These are phyloP conservation scores for Drosophila siamana DNA, from an alignment of 2,888 invertebrate genomes.

Conservation along the genomic window DNA sequence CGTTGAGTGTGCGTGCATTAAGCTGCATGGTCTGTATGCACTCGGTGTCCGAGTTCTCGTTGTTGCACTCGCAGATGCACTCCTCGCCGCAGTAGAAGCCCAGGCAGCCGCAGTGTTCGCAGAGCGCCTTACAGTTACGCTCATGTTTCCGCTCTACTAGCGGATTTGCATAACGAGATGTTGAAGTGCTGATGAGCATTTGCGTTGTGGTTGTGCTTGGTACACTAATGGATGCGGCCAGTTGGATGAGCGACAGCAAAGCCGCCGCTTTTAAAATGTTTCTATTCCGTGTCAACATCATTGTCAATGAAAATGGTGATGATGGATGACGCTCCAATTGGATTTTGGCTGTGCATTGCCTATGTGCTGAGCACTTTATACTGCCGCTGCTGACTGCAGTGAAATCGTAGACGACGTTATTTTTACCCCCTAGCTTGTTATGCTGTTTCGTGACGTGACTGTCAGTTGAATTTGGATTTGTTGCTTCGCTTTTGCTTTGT, in stretches of 20 bases:
- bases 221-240: slow-evolving; percentile 10
- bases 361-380: slow-evolving; percentile 56
- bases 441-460: slow-evolving; percentile 71
- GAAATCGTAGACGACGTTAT: slow-evolving; percentile 69
- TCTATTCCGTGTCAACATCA: slow-evolving; percentile 47
- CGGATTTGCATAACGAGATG: slow-evolving; percentile 52
- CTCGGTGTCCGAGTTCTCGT: slow-evolving; percentile 81
- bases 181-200: slow-evolving; percentile 12
- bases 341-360: slow-evolving; percentile 46
- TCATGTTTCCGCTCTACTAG: slow-evolving; percentile 76
- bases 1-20: slow-evolving; percentile 74
- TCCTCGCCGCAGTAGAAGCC: slow-evolving; percentile 86
- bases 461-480: slow-evolving; percentile 70
- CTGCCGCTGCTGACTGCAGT: slow-evolving; percentile 70
- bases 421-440: slow-evolving; percentile 23
- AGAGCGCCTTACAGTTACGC: slow-evolving; percentile 82
- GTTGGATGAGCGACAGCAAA: slow-evolving; percentile 36
- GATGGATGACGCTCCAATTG: slow-evolving; percentile 30
- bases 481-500: slow-evolving; percentile 48
- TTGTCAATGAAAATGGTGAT: background rate
- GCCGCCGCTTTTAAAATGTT: slow-evolving; percentile 26
- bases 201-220: slow-evolving; percentile 11
- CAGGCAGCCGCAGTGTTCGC: slow-evolving; percentile 83
- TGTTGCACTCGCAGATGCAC: slow-evolving; percentile 85
- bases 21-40: slow-evolving; percentile 83